Base-by-base conservation (phyloP, 2,888 invertebrate genomes). In the Cantharis rufa region DNA sequence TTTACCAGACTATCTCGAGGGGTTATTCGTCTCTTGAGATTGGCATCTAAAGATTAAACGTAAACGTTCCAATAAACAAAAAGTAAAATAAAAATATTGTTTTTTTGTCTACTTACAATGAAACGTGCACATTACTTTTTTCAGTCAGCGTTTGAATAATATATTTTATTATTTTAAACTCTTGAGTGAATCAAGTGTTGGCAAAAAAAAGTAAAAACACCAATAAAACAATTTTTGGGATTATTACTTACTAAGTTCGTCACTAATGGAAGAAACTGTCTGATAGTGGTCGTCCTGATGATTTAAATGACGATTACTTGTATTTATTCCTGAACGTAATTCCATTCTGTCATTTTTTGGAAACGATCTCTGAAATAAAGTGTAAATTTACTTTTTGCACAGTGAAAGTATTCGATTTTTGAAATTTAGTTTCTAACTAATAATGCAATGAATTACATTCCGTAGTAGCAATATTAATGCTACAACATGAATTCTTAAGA, bases 1-100 rank as follows among this genome's bases (percentile, higher is more conserved):
- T 73, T 70, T 62, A 16, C 66, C 10, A 74, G 70, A 61, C 76
- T 77, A 11, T 77, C 77, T 62, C 73, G n/a, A 15, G 70, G 73
- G 70, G 70, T 74, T 66, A 66, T 24, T 62, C 71, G 62, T 69
- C 75, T 71, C 75, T 75, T 73, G 68, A 77, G 73, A 63, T 77
- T 77, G 48, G 70, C 21, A 77, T 74, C 77, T 77, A 68, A 63
- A 74, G 24, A 76, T 68, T 68, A 72, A 21, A 66, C 18, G 64
- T 66, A 66, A 66, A 66, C 64, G 64, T 66, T 63, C 24, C 13
- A 66, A 21, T 21, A 15, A n/a, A 66, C 24, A 66, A 66, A 66
- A 66, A 18, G 10, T n/a, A 63, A 66, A 66, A 66, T 66, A 15
- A 24, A 66, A 66, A 48, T 48, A 48, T 48, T 48, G n/a, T 48